phyloP scores from a whole-genome alignment of 2,113 vertebrate genomes.

The Phainopepla nitens region DNA sequence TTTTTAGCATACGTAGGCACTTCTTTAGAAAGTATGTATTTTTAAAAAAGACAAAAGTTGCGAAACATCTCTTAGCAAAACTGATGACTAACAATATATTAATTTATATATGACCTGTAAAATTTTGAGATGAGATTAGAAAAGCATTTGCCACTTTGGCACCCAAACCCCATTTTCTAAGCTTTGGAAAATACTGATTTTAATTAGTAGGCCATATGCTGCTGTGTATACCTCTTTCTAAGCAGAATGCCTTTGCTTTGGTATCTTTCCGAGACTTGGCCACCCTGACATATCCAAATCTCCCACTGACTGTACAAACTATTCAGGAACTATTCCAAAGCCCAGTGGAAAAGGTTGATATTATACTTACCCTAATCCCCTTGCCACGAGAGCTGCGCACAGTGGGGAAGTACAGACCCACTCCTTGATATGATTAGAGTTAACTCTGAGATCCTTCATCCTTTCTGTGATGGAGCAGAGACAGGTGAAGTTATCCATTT shows the following conservation, averaged over 20 bases:
- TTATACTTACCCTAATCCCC: neutral
- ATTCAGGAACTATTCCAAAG: neutral
- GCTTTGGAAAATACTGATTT: neutral
- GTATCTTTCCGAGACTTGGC: neutral
- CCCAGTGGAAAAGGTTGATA: neutral
- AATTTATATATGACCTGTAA: neutral
- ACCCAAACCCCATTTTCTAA: neutral
- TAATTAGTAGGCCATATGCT: slow-evolving; percentile 10
- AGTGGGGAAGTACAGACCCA: neutral
- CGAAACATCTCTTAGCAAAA: neutral
- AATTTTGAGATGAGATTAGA: neutral
- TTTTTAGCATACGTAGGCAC: neutral
- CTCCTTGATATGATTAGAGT: neutral
- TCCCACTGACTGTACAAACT: slow-evolving; percentile 7
- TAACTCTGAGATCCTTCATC: neutral
- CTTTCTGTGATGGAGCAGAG: neutral
- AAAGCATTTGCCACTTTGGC: neutral
- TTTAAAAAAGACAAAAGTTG: neutral
- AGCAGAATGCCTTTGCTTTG: neutral
- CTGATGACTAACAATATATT: neutral
- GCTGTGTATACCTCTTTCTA: neutral
- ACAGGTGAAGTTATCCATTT: neutral
- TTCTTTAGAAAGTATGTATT: neutral
- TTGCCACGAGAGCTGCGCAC: neutral
- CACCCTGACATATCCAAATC: neutral